Evolutionary conservation across 2,888 invertebrate species (phyloP).

Genomic region (Machimus rusticus): DNA sequence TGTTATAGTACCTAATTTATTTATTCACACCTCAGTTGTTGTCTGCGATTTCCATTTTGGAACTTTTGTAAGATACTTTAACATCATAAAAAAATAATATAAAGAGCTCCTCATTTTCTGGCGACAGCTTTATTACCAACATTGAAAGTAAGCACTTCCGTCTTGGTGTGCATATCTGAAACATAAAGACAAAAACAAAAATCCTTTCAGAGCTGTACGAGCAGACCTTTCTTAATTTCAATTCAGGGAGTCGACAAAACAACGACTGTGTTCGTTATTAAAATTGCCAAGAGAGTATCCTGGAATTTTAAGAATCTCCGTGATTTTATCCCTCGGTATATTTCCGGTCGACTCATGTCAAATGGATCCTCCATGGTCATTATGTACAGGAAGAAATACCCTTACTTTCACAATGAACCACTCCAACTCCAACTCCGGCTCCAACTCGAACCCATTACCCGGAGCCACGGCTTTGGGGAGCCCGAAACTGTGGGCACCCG

Average conservation of each 20-base stretch:
- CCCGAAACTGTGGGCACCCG: neutral
- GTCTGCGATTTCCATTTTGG: neutral
- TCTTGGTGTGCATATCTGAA: neutral
- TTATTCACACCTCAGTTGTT: neutral
- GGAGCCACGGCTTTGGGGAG: neutral
- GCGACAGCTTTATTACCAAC: neutral
- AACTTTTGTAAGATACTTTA: neutral
- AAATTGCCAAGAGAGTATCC: neutral
- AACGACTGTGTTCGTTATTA: neutral
- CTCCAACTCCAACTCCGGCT: no score
- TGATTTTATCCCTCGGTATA: neutral
- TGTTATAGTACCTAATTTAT: no score
- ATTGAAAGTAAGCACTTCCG: neutral
- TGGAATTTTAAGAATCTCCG: conserved; percentile 9
- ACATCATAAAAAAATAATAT: neutral
- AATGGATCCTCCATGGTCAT: conserved; percentile 1
- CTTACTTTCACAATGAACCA: neutral
- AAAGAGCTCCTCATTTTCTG: neutral
- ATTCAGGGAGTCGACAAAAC: neutral
- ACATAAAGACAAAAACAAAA: neutral
- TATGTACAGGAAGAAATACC: neutral
- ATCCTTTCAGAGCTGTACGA: neutral
- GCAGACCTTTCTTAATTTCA: neutral
- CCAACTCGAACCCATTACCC: neutral
- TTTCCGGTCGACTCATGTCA: neutral